Evolutionary conservation across 2,888 invertebrate species (phyloP), one percentile per base, ranked within the genome.

Genomic region (Petrolisthes manimaculis): DNA sequence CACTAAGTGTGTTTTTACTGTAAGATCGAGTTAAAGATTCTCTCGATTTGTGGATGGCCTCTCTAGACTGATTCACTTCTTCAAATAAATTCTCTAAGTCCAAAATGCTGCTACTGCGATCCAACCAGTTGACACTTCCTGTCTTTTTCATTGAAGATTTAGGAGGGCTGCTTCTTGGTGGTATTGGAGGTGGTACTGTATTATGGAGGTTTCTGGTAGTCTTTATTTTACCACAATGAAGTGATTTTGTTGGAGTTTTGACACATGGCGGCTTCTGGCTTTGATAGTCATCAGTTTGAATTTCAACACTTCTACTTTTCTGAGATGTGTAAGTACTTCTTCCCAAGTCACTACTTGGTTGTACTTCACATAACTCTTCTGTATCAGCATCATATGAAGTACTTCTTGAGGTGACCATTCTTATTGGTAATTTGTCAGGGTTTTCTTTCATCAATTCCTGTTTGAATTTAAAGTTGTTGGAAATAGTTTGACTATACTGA

Each of bases 41-140:
- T n/a, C 86, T 56, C 9, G 86, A 86, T 69, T 86, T 89, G 9
- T 89, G 67, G 74, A 89, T 55, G 14, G 55, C 71, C 55, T 90
- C 90, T 37, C 88, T 54, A 9, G 90, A 88, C 75, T 79, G 84
- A 12, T 83, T 90, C n/a, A 90, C 90, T 78, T 90, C 90, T 69
- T 90, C 83, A 55, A 90, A 90, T 54, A 90, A 71, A 21, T 80
- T 74, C 5, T 81, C 86, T 21, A 90, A 79, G 81, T 90, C 88
- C 6, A 75, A 9, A 24, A 90, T 90, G 78, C 90, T 90, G 80
- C 90, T 88, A 71, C 86, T 88, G 5, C 83, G 85, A 83, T 90
- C 90, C 54, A 90, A 67, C 90, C 90, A 90, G 61, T 67, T 78
- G 54, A 81, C 51, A 77, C 88, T 88, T 18, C 77, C 85, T 21